Base-by-base conservation (phyloP, 1,140 invertebrate species). In the Ips nitidus region DNA sequence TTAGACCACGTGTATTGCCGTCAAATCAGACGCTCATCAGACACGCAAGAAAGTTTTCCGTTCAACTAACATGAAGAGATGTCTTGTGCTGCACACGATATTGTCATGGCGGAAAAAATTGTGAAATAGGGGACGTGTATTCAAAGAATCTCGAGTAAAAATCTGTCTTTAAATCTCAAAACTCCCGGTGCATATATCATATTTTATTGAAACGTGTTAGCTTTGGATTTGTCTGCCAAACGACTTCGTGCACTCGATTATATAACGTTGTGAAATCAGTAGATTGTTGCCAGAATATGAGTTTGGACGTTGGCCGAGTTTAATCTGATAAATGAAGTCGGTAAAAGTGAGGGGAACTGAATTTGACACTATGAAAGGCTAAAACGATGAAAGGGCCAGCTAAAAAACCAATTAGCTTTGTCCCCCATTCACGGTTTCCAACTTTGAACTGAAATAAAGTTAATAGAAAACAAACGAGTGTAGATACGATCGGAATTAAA, bases 371-470 rank as follows among this genome's bases (percentile, higher is more conserved):
- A 36, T 56, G 38, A 56, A 56, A 56, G 56, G 57, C 37, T 42
- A 8, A 55, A 8, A 55, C 53, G 8, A 55, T 55, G 37, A 55
- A 55, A 55, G 55, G 55, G 22, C 56, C 56, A 45, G 69, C 40
- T 41, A 68, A 71, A 71, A 71, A 71, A 71, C 65, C 65, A 71
- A 71, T 71, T 71, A 71, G 70, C 66, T 64, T 71, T 71, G 69
- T 71, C 69, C 66, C 70, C 64, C 64, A 64, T 71, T 71, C 59
- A 57, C 69, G 66, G 70, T 68, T 71, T 68, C 66, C 65, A 68
- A 68, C 65, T 71, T 67, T 68, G 70, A 68, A 71, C 70, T 68
- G 60, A 66, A 71, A 71, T 71, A 71, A 71, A 71, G 65, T 71
- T 71, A 71, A 71, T 71, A 68, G 70, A 71, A 71, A 71, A 71